Evolutionary conservation across 2,888 invertebrate species (phyloP), one percentile per base, ranked within the genome.

Genomic region (Heterodera filipjevi): DNA sequence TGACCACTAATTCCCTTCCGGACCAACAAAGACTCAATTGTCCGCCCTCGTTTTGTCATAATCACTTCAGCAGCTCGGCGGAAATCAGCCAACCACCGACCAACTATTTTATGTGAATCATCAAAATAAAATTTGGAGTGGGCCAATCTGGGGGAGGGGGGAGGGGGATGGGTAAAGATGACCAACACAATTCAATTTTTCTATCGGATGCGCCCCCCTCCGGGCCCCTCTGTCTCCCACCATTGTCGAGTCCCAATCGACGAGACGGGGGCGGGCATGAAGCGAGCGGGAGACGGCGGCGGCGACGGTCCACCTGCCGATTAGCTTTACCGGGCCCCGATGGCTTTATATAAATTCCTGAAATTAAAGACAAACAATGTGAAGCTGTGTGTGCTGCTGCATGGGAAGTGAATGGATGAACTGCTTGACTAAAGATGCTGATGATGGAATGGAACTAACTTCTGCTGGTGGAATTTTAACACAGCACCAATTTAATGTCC

Each of bases 321-420:
- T 39, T 39, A 12, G 39, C 39, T 39, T 39, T 39, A 2, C 2
- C 39, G 39, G 39, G 8, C 8, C 39, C 39, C 39, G 27, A 59
- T 27, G 59, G 59, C 59, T 59, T 59, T 59, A 59, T 59, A 59
- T 27, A 59, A 59, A 59, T 59, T 59, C 59, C 59, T 59, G 59
- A 59, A 59, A 59, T 59, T 59, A 59, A 59, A 59, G 59, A n/a
- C 59, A 59, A 59, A 59, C 59, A 59, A 22, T 59, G 59, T 27
- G 49, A 19, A 19, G 49, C 19, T 27, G 59, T 1, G 27, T 5
- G 49, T 12, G 19, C 49, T 49, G 49, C 10, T 49, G 49, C 49
- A 27, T 27, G 59, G 59, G 10, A 22, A 22, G 27, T 59, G 59
- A n/a, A 10, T 27, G 59, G 12, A 19, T 53, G 2, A 53, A 1